Conservation (phyloP, 2,797 vertebrate genomes). For the Hyperoplus lanceolatus region DNA sequence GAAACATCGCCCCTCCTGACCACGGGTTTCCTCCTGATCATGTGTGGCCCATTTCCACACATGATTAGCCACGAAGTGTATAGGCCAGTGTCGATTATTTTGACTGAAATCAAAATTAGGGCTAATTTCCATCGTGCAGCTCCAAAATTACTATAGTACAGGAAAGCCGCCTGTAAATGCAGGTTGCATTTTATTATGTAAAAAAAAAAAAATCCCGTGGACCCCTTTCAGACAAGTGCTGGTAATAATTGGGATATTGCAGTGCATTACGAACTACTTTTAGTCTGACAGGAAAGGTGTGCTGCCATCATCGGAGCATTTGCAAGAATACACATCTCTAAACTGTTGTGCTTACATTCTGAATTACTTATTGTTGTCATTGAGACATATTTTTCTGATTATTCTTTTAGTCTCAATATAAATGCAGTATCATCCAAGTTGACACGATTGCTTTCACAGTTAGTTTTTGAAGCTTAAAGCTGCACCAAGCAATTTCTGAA, state of each 20-base stretch:
- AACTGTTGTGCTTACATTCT: no score
- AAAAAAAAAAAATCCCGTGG: neutral
- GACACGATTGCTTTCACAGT: no score
- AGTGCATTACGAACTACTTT: neutral
- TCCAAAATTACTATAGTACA: neutral
- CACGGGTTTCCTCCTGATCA: conserved; percentile 9
- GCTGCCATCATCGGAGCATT: no score
- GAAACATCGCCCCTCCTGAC: neutral
- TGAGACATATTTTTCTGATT: no score
- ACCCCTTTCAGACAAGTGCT: neutral
- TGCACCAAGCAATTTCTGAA: neutral
- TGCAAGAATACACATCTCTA: no score
- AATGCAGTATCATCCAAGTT: no score
- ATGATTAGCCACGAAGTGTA: neutral
- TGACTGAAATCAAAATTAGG: neutral
- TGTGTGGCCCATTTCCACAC: neutral
- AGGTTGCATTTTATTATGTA: neutral
- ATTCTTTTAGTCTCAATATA: no score
- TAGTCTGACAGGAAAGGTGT: no score
- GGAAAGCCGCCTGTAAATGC: neutral
- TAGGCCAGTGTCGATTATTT: neutral
- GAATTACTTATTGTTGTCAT: no score
- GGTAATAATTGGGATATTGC: neutral
- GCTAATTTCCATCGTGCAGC: neutral
- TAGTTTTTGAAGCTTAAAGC: neutral